A percentile compares a stretch with the other conserved stretches of the same genome.
Conservation (phyloP, 2,888 invertebrate species). For the Phengaris alcon region DNA sequence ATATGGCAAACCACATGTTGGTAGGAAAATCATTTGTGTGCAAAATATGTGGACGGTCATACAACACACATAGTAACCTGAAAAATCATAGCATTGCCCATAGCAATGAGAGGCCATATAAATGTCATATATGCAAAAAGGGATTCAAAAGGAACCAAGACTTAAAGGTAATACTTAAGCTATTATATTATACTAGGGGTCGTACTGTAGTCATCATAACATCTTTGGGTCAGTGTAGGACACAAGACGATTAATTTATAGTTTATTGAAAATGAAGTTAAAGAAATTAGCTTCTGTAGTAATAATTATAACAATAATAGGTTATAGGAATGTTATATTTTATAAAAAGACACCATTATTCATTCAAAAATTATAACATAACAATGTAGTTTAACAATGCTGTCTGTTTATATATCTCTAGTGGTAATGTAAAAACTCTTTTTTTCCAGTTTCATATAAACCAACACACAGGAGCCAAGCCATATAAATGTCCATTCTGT, state of each 20-base stretch:
- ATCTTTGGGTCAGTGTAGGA: too few relatives aligned
- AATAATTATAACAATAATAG: too few relatives aligned
- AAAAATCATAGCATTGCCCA: slow-evolving; percentile 85
- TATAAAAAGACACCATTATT: too few relatives aligned
- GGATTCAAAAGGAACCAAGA: slow-evolving; percentile 87
- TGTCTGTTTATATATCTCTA: too few relatives aligned
- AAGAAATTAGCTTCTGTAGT: too few relatives aligned
- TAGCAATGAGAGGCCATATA: slow-evolving; percentile 83
- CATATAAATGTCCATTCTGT: slow-evolving; percentile 86
- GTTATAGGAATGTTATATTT: too few relatives aligned
- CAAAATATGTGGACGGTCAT: slow-evolving; percentile 84
- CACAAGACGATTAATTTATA: too few relatives aligned
- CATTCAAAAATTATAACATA: too few relatives aligned
- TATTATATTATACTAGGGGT: too few relatives aligned
- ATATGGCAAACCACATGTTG: slow-evolving; percentile 71
- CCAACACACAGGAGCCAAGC: slow-evolving; percentile 86
- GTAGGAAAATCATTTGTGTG: slow-evolving; percentile 60
- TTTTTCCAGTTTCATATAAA: slow-evolving; percentile 84
- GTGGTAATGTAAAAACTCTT: not conserved
- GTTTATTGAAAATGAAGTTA: too few relatives aligned
- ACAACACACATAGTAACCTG: slow-evolving; percentile 83
- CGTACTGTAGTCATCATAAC: too few relatives aligned
- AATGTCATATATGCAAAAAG: slow-evolving; percentile 84
- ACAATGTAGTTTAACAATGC: too few relatives aligned
- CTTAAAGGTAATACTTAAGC: slow-evolving; percentile 74